Percentiles rank a stretch among this genome's conserved stretches.
phyloP scores from a whole-genome alignment of 2,113 vertebrate species.

The Pogona vitticeps region DNA sequence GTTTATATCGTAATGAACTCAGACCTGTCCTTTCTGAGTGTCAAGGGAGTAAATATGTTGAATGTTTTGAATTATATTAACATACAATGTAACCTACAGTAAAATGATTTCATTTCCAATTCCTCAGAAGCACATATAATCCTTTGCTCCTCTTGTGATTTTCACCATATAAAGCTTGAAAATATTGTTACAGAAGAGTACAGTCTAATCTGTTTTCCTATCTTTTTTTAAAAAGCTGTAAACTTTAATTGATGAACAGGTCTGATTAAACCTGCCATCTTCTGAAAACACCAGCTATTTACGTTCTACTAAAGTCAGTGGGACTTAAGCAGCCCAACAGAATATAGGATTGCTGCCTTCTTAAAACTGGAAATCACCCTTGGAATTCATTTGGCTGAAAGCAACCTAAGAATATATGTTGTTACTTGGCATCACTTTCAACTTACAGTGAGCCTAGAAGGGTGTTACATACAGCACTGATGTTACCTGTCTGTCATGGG shows the following conservation, averaged over 20 bases:
- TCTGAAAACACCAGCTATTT: neutral
- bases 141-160: neutral
- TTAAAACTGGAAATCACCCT: no score
- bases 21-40: neutral
- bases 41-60: neutral
- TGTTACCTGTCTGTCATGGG: no score
- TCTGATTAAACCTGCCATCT: neutral
- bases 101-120: slow-evolving; percentile 1
- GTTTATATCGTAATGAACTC: neutral
- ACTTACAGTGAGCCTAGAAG: no score
- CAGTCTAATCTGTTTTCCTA: neutral
- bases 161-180: slow-evolving; percentile 1
- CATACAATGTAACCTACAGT: neutral
- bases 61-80: neutral
- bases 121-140: neutral
- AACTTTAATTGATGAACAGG: neutral
- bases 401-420: no score
- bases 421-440: no score
- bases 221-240: neutral
- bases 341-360: neutral
- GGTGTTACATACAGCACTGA: no score
- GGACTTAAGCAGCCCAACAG: neutral
- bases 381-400: no score
- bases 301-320: neutral
- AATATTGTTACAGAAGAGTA: neutral